Evolutionary conservation across 1,140 invertebrate species (phyloP).

Genomic region (Pseudobourletiella spinata): DNA sequence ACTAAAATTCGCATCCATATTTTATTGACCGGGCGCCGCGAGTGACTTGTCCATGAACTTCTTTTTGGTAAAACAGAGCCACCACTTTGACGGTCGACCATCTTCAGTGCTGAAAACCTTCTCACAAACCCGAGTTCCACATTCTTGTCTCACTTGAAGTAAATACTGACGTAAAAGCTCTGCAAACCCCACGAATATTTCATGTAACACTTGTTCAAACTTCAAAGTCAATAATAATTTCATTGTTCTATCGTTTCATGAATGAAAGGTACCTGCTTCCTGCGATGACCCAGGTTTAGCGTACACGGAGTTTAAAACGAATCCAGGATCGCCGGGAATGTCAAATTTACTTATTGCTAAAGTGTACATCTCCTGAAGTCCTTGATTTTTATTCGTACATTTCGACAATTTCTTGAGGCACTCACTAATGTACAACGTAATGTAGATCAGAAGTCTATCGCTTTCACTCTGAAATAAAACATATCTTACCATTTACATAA

Average conservation of each 20-base stretch:
- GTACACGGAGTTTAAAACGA: slow-evolving; percentile 97
- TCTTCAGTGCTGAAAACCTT: slow-evolving; percentile 82
- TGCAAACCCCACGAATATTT: slow-evolving; percentile 46
- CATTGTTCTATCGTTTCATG: not conserved
- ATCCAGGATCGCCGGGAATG: slow-evolving; percentile 90
- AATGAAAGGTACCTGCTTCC: slow-evolving; percentile 69
- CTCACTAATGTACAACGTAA: slow-evolving; percentile 97
- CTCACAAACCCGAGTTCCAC: slow-evolving; percentile 78
- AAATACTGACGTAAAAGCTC: slow-evolving; percentile 88
- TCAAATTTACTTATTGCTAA: slow-evolving; percentile 91
- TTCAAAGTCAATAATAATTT: no score
- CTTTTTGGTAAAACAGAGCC: slow-evolving; percentile 97
- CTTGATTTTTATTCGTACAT: slow-evolving; percentile 80
- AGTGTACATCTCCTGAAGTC: slow-evolving; percentile 89
- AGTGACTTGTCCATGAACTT: slow-evolving; percentile 99
- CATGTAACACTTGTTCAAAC: no score
- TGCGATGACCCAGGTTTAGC: slow-evolving; percentile 66
- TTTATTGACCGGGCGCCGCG: slow-evolving; percentile 64
- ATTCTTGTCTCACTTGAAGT: slow-evolving; percentile 90
- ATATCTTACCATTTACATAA: slow-evolving; percentile 12
- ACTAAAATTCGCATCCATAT: no score
- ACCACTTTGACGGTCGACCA: slow-evolving; percentile 97
- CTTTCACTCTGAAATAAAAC: slow-evolving; percentile 67
- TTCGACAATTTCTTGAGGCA: slow-evolving; percentile 92
- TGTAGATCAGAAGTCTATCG: slow-evolving; percentile 92